Base-by-base conservation (phyloP, 2,113 vertebrate species). In the Pithys albifrons region DNA sequence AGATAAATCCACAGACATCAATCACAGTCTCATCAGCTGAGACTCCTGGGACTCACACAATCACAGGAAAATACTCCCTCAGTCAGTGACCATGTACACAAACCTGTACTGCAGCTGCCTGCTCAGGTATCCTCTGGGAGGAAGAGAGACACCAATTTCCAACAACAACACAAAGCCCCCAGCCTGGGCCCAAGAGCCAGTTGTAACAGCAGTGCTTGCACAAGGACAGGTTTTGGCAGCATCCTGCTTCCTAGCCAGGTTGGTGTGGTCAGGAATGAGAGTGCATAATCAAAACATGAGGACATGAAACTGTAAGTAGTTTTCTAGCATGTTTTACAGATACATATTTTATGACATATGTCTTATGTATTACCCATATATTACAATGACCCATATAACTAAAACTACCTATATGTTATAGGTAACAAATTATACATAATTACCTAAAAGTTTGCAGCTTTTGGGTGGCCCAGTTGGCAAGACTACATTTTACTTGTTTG, bases 1-100 rank as follows among this genome's bases (percentile, higher is more conserved):
- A 24, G 22, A 43, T 43, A 43, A 43, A 43, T 43, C 41, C 41
- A 43, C 41, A 87, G 39, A 54, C 28, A 35, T 72, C 57, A 74
- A 10, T 27, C 58, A 46, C 1, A 24, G 22, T 78, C 49, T 72
- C 35, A 43, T 43, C 75, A 61, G 2, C 29, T 10, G 10, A 31
- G 49, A 65, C 29, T 94, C n/a, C 41, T 65, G 54, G 31, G 54
- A 48, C 49, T 73, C 55, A 57, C 22, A 46, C 9, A 19, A 13
- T 85, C 43, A 57, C 2, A 33, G 48, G 27, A 73, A 61, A 80
- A 80, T 25, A 52, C 23, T 54, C 19, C 33, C 49, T 65, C 10
- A 31, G 15, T 52, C 49, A 52, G 7, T 6, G 11, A 29, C 51
- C 15, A 0, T 10, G 24, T 25, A 14, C 0, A 0, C 29, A 61